A percentile compares a stretch with the other conserved stretches of the same genome.
Conservation (phyloP, 2,888 invertebrate species). For the Sericinus montela region DNA sequence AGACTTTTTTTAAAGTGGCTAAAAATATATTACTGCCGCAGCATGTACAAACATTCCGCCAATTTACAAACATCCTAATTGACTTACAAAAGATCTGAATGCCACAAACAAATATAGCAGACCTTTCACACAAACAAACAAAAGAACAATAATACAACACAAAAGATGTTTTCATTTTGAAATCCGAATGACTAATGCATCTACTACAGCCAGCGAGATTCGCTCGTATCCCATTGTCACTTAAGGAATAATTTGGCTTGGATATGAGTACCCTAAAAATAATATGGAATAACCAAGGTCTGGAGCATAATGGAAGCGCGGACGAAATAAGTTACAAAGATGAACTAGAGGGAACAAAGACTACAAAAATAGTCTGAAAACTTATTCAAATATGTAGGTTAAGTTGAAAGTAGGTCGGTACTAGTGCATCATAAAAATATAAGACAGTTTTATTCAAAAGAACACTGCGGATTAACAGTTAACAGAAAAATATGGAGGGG, state of each 20-base stretch:
- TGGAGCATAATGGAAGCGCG: constrained; percentile 2
- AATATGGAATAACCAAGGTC: neutral
- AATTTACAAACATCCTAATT: constrained; percentile 2
- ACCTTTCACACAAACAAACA: constrained; percentile 3
- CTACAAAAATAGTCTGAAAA: no score
- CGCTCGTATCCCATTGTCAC: neutral
- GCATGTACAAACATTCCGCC: neutral
- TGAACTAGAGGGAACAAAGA: neutral
- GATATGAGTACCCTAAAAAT: neutral
- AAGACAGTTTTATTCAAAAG: no score
- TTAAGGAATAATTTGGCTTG: neutral
- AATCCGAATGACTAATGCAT: neutral
- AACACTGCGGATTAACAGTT: no score
- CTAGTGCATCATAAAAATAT: no score
- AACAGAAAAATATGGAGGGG: no score
- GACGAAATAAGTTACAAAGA: constrained; percentile 3
- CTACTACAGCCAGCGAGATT: neutral
- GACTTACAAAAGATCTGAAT: constrained; percentile 2
- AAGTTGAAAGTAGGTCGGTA: no score
- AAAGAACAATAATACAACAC: neutral
- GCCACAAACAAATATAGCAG: constrained; percentile 1
- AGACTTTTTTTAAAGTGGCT: no score
- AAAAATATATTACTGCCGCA: no score
- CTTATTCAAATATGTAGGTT: no score
- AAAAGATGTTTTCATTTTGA: neutral